Percentiles rank a stretch among this genome's conserved stretches.
Conservation (phyloP, 1,140 invertebrate genomes). For the Trichonephila clavipes region DNA sequence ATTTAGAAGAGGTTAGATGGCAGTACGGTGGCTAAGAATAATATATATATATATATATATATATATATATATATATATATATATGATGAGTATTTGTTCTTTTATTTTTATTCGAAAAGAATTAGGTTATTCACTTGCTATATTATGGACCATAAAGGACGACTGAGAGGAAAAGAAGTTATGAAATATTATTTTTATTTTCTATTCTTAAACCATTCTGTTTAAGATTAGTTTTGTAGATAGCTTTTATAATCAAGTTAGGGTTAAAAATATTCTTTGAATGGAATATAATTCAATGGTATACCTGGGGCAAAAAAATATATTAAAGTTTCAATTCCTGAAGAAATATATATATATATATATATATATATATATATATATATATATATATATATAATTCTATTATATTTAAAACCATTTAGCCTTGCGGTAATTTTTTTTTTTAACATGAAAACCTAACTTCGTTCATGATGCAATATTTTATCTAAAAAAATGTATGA, state of each 20-base stretch:
- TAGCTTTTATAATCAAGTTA: background rate
- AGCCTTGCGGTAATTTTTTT: too few relatives aligned
- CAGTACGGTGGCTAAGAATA: slow-evolving; percentile 7
- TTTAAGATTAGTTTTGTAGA: background rate
- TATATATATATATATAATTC: too few relatives aligned
- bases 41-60: too few relatives aligned
- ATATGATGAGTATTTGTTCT: background rate
- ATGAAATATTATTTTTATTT: background rate
- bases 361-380: too few relatives aligned
- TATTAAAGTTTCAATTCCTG: too few relatives aligned
- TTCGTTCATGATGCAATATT: too few relatives aligned
- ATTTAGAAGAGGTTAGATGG: background rate
- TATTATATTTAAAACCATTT: too few relatives aligned
- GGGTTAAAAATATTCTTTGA: background rate
- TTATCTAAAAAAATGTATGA: too few relatives aligned
- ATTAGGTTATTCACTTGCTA: slow-evolving; percentile 1
- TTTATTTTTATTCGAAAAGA: slow-evolving; percentile 9
- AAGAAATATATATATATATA: too few relatives aligned
- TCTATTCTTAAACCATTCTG: background rate
- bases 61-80: too few relatives aligned
- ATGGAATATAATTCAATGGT: background rate
- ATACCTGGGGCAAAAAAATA: too few relatives aligned
- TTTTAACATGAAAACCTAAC: too few relatives aligned
- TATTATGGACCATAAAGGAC: background rate
- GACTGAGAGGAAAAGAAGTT: slow-evolving; percentile 9